These are phyloP conservation scores for Leptinotarsa rubiginosa DNA, from an alignment of 2,888 invertebrate genomes.

Conservation along the genomic window DNA sequence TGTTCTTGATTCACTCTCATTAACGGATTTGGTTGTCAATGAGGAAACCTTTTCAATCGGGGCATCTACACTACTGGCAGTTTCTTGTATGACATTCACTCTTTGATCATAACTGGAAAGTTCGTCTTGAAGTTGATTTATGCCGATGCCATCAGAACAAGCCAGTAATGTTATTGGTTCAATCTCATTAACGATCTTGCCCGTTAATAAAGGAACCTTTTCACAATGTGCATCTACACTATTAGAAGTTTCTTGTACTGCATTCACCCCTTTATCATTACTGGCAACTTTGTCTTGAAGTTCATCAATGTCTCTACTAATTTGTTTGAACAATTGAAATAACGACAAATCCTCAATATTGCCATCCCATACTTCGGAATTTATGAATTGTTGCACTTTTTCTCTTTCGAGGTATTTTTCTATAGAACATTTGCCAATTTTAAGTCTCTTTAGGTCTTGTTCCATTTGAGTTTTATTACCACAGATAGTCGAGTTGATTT, in stretches of 20 bases:
- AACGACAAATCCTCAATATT: not conserved
- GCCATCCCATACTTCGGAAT: no score
- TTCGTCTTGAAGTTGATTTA: not conserved
- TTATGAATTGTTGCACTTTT: not conserved
- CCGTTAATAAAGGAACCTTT: slow-evolving; percentile 7
- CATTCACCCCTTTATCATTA: not conserved
- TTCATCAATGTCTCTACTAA: slow-evolving; percentile 3
- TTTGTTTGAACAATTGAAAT: not conserved
- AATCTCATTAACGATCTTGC: slow-evolving; percentile 10
- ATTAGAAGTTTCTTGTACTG: not conserved
- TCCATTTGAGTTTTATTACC: not conserved
- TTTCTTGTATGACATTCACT: no score
- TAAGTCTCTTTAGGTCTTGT: not conserved
- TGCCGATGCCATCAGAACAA: not conserved
- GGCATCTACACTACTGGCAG: no score
- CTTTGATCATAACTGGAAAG: not conserved
- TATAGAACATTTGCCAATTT: not conserved
- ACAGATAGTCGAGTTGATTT: not conserved
- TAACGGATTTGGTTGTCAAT: no score
- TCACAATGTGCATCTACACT: not conserved
- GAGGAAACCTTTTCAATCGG: no score
- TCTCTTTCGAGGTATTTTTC: not conserved
- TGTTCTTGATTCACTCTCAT: no score
- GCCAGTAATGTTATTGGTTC: not conserved
- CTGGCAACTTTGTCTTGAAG: not conserved